Conservation (phyloP, 2,113 vertebrate genomes). For the Pongo abelii region DNA sequence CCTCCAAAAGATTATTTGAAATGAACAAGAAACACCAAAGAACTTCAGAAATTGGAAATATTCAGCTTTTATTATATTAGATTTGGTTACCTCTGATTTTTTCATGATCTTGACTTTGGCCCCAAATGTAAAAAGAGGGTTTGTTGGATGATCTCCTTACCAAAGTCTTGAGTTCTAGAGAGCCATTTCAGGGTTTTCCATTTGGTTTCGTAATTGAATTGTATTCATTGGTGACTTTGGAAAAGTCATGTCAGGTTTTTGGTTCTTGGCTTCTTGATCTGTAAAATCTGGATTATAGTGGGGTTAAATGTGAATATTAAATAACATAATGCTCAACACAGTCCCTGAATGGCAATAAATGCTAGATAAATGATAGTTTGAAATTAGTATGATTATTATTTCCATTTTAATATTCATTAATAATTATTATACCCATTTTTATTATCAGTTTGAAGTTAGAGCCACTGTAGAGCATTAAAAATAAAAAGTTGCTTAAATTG, state of each 20-base stretch:
- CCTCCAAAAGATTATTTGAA: neutral
- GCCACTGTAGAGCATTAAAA: neutral
- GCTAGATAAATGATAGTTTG: neutral
- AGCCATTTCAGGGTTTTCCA: neutral
- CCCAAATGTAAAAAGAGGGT: neutral
- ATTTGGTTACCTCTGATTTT: neutral
- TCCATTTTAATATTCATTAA: slow-evolving; percentile 51
- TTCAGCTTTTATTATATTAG: neutral
- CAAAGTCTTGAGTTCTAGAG: neutral
- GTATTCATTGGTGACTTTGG: neutral
- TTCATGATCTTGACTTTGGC: neutral
- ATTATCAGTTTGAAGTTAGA: slow-evolving; percentile 27
- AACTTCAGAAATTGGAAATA: neutral
- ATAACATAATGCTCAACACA: neutral
- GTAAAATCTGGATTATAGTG: slow-evolving; percentile 24
- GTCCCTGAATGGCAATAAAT: neutral
- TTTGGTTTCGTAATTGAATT: neutral
- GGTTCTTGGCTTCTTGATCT: neutral
- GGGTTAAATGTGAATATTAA: neutral
- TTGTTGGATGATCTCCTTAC: neutral
- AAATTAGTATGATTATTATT: slow-evolving; percentile 38
- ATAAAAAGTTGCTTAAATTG: slow-evolving; percentile 34
- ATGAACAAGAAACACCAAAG: neutral
- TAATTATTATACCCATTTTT: slow-evolving; percentile 41
- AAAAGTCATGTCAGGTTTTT: neutral